Evolutionary conservation across 2,113 vertebrate genomes (phyloP).

Genomic region (Aramus guarauna): DNA sequence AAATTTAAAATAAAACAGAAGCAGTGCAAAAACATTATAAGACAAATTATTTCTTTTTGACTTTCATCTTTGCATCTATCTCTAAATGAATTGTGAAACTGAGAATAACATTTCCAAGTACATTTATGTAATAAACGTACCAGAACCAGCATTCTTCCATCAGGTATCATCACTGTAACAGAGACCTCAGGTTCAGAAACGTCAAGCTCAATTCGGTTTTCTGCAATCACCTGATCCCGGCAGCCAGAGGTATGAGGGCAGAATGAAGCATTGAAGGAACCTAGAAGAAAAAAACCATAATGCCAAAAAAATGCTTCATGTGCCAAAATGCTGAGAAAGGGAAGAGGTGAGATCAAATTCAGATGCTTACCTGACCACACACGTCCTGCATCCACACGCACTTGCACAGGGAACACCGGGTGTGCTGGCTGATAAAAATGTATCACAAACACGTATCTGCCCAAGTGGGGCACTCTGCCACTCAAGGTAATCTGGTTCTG

Average conservation of each 20-base stretch:
- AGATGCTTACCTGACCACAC: slow-evolving; percentile 78
- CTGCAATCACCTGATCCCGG: slow-evolving; percentile 76
- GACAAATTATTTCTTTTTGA: not conserved
- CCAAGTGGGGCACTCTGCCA: slow-evolving; percentile 70
- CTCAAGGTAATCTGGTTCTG: slow-evolving; percentile 83
- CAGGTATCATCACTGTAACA: slow-evolving; percentile 80
- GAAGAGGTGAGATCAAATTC: not conserved
- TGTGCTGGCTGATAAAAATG: slow-evolving; percentile 85
- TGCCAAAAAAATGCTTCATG: not conserved
- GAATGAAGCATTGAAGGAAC: slow-evolving; percentile 83
- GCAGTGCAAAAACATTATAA: not conserved
- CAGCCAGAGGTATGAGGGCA: slow-evolving; percentile 89
- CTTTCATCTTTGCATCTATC: not conserved
- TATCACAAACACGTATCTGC: slow-evolving; percentile 79
- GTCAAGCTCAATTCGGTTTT: slow-evolving; percentile 78
- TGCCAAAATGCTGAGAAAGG: not conserved
- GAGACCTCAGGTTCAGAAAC: slow-evolving; percentile 69
- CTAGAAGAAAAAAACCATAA: slow-evolving; percentile 48
- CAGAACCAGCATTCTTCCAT: slow-evolving; percentile 80
- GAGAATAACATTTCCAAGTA: not conserved
- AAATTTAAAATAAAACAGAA: not conserved
- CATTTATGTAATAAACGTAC: slow-evolving; percentile 66
- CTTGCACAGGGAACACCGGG: slow-evolving; percentile 76
- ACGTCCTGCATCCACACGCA: slow-evolving; percentile 72
- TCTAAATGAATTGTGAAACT: not conserved